Conservation (phyloP, 1,140 invertebrate species). For the Drosophila kurseongensis region DNA sequence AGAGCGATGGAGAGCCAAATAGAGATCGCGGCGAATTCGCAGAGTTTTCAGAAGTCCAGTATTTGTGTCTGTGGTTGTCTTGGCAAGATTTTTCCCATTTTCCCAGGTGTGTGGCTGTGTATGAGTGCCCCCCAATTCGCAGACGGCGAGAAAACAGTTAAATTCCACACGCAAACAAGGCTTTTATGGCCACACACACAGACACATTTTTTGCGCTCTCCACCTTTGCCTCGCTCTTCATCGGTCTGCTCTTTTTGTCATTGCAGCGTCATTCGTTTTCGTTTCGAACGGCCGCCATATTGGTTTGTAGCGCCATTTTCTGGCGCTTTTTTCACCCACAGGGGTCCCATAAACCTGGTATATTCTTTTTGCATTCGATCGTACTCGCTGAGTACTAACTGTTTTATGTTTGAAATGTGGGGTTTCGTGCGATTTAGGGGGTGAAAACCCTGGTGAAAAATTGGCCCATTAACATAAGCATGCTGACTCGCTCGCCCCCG, state of each 20-base stretch:
- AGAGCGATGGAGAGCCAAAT: conserved; percentile 58
- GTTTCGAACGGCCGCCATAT: conserved; percentile 52
- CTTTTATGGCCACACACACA: conserved; percentile 29
- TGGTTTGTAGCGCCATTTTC: conserved; percentile 50
- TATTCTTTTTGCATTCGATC: conserved; percentile 17
- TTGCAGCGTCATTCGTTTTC: conserved; percentile 62
- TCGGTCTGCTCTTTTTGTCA: conserved; percentile 40
- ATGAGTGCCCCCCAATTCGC: conserved; percentile 28
- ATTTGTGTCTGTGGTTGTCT: conserved; percentile 49
- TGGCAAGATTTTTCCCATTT: conserved; percentile 48
- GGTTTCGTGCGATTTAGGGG: neutral
- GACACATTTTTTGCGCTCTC: conserved; percentile 20
- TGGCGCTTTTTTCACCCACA: conserved; percentile 46
- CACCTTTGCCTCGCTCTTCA: conserved; percentile 49
- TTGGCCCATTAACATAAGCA: conserved; percentile 5
- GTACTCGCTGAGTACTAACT: conserved; percentile 17
- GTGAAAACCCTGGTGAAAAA: conserved; percentile 46
- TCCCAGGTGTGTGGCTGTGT: conserved; percentile 56
- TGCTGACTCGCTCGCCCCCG: conserved; percentile 1
- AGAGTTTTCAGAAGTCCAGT: conserved; percentile 59
- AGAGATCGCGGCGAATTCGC: conserved; percentile 73
- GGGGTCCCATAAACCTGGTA: neutral
- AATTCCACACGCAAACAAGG: conserved; percentile 41
- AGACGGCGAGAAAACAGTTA: conserved; percentile 45
- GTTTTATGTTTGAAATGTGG: conserved; percentile 57